These are phyloP conservation scores for Hydropotes inermis DNA, from an alignment of 2,113 vertebrate genomes.

Conservation along the genomic window DNA sequence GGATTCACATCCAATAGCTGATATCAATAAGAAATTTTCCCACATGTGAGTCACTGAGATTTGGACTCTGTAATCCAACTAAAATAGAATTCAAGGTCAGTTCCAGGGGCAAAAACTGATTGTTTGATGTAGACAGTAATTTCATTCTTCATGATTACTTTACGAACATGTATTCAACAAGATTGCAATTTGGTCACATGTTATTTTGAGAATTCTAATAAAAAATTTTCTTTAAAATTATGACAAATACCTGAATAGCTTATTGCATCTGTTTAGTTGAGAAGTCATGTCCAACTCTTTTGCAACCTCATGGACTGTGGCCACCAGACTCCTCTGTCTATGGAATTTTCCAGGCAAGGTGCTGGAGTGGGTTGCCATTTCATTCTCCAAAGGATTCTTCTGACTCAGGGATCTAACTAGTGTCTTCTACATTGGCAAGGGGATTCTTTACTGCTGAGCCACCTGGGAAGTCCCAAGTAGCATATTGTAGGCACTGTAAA, in stretches of 20 bases:
- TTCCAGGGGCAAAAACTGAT: neutral
- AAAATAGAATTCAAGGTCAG: neutral
- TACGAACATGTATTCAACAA: neutral
- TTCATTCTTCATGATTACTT: neutral
- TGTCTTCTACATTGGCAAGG: neutral
- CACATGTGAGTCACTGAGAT: neutral
- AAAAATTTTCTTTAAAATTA: neutral
- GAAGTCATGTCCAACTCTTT: neutral
- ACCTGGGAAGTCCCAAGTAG: neutral
- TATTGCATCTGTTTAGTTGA: neutral
- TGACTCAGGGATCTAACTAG: neutral
- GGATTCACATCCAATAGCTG: neutral
- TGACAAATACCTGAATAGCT: neutral
- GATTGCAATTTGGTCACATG: neutral
- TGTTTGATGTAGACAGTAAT: neutral
- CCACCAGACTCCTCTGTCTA: neutral
- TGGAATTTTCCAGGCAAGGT: neutral
- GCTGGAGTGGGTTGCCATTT: neutral
- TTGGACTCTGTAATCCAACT: neutral
- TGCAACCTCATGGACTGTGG: neutral
- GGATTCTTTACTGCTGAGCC: neutral
- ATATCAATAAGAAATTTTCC: neutral
- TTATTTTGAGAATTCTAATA: neutral
- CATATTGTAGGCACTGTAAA: neutral
- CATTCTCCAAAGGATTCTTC: neutral